These are phyloP conservation scores for Agapornis canus DNA, from an alignment of 2,797 vertebrate species.

Conservation along the genomic window DNA sequence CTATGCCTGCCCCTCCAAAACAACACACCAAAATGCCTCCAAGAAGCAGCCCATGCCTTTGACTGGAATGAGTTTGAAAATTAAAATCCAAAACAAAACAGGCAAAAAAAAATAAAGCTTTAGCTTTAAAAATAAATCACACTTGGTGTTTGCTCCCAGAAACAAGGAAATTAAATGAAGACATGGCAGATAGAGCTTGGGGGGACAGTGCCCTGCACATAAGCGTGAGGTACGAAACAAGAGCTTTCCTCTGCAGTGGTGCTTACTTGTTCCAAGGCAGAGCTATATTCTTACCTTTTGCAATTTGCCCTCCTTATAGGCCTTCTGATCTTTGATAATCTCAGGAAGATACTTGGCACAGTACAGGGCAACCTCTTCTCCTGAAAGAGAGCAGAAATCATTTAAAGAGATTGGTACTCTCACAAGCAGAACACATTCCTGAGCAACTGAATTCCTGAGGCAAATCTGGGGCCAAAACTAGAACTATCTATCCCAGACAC, in stretches of 20 bases:
- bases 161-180: neutral
- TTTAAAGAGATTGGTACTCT: neutral
- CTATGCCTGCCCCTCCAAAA: accelerated
- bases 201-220: accelerated
- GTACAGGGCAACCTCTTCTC: conserved; percentile 96
- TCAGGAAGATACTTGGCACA: conserved; percentile 98
- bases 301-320: conserved; percentile 95
- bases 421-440: neutral
- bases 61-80: neutral
- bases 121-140: neutral
- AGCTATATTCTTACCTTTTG: conserved; percentile 85
- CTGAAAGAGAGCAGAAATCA: conserved; percentile 73
- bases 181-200: neutral
- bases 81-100: accelerated
- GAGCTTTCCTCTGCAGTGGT: neutral
- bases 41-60: neutral
- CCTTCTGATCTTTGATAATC: conserved; percentile 95
- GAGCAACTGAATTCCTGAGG: neutral
- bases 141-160: neutral
- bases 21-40: neutral
- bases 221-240: too few species aligned
- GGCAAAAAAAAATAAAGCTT: neutral
- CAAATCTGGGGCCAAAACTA: neutral
- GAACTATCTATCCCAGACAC: neutral
- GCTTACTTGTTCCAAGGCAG: neutral